Evolutionary conservation across 2,797 vertebrate species (phyloP), one percentile per base, ranked within the genome.

Genomic region (Furcifer pardalis): DNA sequence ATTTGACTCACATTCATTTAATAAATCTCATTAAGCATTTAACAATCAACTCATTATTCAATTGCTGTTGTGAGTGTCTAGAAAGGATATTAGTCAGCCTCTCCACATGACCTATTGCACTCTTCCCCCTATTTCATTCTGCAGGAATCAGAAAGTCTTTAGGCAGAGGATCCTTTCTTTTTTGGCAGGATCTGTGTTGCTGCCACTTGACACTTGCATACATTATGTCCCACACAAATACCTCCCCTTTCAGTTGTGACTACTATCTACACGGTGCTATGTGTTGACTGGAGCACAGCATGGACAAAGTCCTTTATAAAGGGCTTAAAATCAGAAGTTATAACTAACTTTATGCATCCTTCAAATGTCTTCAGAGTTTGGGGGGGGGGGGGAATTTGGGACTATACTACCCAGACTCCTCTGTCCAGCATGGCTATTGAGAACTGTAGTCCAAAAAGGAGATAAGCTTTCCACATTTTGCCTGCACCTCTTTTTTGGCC

Each of bases 11-110:
- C 82, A 21, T 81, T 84, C 23, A 90, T 89, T 89, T 91, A 89
- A 91, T 87, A 94, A 94, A 94, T 94, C 93, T 92, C 87, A 90
- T 91, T 93, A 94, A 91, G 82, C 89, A 88, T 79, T 91, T 94
- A 82, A 89, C 90, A 94, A 94, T 94, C 88, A 92, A 87, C 87
- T 94, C 90, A 93, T 92, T 93, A 91, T 90, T 92, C 84, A 84
- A 73, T 82, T 92, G 86, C 83, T 90, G 46, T 92, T 90, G 87
- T 83, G 87, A 91, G 83, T 77, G 74, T 82, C 81, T 84, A 84
- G 77, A 76, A 86, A 93, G 87, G 0, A 52, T 79, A 90, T 94
- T 90, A 89, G 46, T 91, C 79, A 17, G 69, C 46, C 85, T 90
- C 44, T 76, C 79, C 76, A 42, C 73, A 59, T 66, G 91, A 82